Evolutionary conservation across 2,113 vertebrate species (phyloP).

Genomic region (Solea solea): DNA sequence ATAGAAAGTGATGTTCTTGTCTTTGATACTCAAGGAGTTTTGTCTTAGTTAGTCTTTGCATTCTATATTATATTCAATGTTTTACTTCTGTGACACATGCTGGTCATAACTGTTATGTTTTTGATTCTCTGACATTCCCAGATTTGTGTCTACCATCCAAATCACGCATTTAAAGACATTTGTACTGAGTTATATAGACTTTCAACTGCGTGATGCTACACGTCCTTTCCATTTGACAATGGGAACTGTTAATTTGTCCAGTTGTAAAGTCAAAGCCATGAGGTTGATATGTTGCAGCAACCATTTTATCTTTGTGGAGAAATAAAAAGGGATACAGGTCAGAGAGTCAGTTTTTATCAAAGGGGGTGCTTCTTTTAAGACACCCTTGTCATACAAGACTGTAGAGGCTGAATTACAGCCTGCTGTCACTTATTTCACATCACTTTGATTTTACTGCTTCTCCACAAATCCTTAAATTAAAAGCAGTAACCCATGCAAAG

Average conservation of each 20-base stretch:
- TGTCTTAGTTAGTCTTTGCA: background rate
- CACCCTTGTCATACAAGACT: background rate
- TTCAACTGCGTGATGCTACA: background rate
- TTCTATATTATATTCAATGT: no score
- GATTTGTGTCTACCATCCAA: background rate
- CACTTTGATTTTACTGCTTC: conserved; percentile 19
- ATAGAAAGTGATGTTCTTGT: background rate
- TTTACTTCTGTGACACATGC: background rate
- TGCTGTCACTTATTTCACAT: background rate
- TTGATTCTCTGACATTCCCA: background rate
- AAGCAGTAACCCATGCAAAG: conserved; percentile 13
- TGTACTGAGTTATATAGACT: background rate
- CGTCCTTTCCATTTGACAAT: background rate
- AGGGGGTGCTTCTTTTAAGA: background rate
- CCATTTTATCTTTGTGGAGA: background rate
- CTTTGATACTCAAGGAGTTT: background rate
- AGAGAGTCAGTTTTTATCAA: background rate
- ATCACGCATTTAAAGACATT: no score
- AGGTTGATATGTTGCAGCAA: background rate
- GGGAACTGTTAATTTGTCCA: conserved; percentile 1
- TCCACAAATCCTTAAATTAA: conserved; percentile 6
- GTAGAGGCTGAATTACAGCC: conserved; percentile 2
- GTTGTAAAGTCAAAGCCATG: background rate
- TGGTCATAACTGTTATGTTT: background rate
- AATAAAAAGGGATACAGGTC: background rate